Base-by-base conservation (phyloP, 2,113 vertebrate genomes). In the Laticauda colubrina region DNA sequence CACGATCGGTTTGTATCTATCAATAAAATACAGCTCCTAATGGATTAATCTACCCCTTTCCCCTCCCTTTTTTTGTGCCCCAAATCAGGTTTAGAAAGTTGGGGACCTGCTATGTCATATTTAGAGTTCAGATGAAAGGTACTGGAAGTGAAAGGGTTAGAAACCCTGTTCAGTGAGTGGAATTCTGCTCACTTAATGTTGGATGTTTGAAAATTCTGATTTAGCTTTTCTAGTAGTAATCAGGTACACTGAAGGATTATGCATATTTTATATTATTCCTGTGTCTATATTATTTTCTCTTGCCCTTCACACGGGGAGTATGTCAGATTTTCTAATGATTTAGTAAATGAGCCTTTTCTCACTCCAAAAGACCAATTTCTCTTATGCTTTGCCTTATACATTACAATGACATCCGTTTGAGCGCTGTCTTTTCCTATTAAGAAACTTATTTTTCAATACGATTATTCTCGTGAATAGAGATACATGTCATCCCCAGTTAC, bases 331-430 rank as follows among this genome's bases (percentile, higher is more conserved):
- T 89, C 56, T 51, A 15, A 8, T 92, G 56, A 18, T 93, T 96
- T 96, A 95, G 85, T 95, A 86, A 95, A 89, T 91, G 89, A 95
- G 95, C 94, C 92, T n/a, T 96, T 95, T 95, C 93, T 91, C 14
- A 93, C 94, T 88, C 91, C 89, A 95, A 93, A 92, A 87, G 64
- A 86, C 39, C 91, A 3, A 39, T 88, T 94, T 94, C 87, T 56
- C 90, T 91, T 94, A 18, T 94, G 34, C 92, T 26, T 94, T 91
- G 89, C 87, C 85, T 87, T 20, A 24, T 93, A 55, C 43, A 56
- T 90, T 92, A 48, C 21, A 59, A 24, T 39, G 12, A 90, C 85
- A 3, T 86, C 88, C 39, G 93, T 21, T 0, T 2, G 3, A 92
- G 34, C 4, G 56, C 90, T 85, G 56, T 64, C 69, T 81, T 88